Evolutionary conservation across 2,113 vertebrate species (phyloP).

Genomic region (Nothobranchius kuhntae): DNA sequence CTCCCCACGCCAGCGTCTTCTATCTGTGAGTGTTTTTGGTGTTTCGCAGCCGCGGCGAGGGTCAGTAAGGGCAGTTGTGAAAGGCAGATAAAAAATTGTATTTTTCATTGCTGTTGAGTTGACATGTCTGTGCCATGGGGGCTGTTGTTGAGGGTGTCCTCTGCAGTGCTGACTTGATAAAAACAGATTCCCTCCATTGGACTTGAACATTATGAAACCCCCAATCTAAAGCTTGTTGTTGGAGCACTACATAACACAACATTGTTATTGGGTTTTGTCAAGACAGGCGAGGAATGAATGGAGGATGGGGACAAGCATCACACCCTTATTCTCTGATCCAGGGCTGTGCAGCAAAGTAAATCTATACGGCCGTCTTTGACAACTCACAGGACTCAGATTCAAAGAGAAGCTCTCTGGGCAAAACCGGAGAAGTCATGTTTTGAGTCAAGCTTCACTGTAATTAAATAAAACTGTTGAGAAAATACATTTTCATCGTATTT

Average conservation of each 20-base stretch:
- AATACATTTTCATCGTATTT: slow-evolving; percentile 41
- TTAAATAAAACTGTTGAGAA: slow-evolving; percentile 55
- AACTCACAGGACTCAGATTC: slow-evolving; percentile 20
- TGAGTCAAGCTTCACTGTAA: slow-evolving; percentile 33
- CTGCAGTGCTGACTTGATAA: slow-evolving; percentile 54
- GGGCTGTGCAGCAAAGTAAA: slow-evolving; percentile 41
- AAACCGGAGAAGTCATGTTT: slow-evolving; percentile 46
- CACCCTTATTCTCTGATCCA: slow-evolving; percentile 44
- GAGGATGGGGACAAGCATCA: slow-evolving; percentile 26
- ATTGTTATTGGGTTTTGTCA: slow-evolving; percentile 65
- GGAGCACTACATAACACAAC: slow-evolving; percentile 64
- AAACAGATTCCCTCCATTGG: slow-evolving; percentile 56
- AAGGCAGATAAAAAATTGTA: slow-evolving; percentile 62
- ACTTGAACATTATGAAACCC: slow-evolving; percentile 58
- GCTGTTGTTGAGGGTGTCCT: slow-evolving; percentile 47
- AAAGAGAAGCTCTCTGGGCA: slow-evolving; percentile 15
- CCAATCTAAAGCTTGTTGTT: slow-evolving; percentile 59
- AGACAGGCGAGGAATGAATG: slow-evolving; percentile 34
- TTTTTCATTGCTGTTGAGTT: slow-evolving; percentile 51
- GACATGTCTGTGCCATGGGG: not conserved
- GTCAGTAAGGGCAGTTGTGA: slow-evolving; percentile 64
- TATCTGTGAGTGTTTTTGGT: slow-evolving; percentile 57
- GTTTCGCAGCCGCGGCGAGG: slow-evolving; percentile 48
- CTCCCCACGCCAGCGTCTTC: slow-evolving; percentile 53
- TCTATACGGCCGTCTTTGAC: slow-evolving; percentile 18